Percentiles rank a stretch among this genome's conserved stretches.
Conservation (phyloP, 2,888 invertebrate genomes). For the Onchidella celtica region DNA sequence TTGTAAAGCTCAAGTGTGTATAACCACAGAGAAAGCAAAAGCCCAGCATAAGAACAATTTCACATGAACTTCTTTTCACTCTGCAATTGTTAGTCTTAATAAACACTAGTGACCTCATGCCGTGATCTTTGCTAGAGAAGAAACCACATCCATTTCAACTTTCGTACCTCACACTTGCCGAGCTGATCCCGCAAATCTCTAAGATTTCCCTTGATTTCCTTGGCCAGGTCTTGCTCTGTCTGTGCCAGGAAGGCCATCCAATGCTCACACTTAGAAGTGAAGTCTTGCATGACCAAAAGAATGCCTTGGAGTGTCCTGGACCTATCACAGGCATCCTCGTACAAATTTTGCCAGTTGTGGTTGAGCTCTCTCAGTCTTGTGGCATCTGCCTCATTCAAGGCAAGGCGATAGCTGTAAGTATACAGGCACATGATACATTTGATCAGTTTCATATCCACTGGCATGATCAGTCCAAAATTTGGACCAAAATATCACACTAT, state of each 20-base stretch:
- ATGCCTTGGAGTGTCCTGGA: slow-evolving; percentile 69
- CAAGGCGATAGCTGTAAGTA: slow-evolving; percentile 69
- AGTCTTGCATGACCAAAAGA: slow-evolving; percentile 75
- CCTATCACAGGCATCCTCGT: slow-evolving; percentile 65
- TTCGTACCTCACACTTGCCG: slow-evolving; percentile 72
- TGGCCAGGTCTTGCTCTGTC: slow-evolving; percentile 74
- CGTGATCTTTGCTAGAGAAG: too few relatives aligned
- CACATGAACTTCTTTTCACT: too few relatives aligned
- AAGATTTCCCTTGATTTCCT: slow-evolving; percentile 73
- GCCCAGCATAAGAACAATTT: too few relatives aligned
- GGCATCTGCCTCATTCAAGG: slow-evolving; percentile 68
- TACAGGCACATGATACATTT: too few relatives aligned
- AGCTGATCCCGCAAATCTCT: slow-evolving; percentile 73
- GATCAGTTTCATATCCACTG: too few relatives aligned
- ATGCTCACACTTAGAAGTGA: slow-evolving; percentile 75
- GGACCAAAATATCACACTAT: too few relatives aligned
- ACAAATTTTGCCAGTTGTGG: slow-evolving; percentile 72
- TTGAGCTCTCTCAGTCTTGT: slow-evolving; percentile 71
- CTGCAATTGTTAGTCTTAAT: too few relatives aligned
- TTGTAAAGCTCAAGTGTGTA: too few relatives aligned
- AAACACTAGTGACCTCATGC: too few relatives aligned
- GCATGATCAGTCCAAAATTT: too few relatives aligned
- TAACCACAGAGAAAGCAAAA: too few relatives aligned
- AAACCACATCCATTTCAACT: too few relatives aligned
- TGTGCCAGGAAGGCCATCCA: slow-evolving; percentile 77